These are phyloP conservation scores for Drosophila pseudotakahashii DNA, from an alignment of 2,888 invertebrate genomes.

Conservation along the genomic window DNA sequence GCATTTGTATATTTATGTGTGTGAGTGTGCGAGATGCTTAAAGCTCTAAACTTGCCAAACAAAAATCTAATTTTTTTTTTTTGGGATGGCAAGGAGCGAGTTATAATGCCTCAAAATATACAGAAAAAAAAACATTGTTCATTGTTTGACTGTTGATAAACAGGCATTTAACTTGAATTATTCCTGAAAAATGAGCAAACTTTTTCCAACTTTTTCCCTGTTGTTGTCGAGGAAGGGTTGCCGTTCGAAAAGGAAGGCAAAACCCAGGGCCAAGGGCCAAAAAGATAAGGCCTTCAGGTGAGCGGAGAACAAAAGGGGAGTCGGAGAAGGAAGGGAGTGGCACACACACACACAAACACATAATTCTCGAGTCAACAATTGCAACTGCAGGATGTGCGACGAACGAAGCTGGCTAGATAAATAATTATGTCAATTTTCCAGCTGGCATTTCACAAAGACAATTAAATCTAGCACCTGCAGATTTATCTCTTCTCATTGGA, in stretches of 20 bases:
- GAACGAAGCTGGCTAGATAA: neutral
- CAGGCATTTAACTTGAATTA: constrained; percentile 64
- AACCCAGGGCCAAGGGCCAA: neutral
- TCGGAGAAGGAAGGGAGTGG: neutral
- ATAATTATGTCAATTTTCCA: constrained; percentile 31
- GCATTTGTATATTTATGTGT: neutral
- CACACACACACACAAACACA: neutral
- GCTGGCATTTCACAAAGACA: constrained; percentile 10
- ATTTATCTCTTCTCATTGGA: neutral
- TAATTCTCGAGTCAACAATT: constrained; percentile 3
- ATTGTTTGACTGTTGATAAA: constrained; percentile 64
- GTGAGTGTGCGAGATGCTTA: constrained; percentile 8
- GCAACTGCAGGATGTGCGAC: constrained; percentile 1
- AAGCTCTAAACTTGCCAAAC: constrained; percentile 22
- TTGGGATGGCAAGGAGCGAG: constrained; percentile 1
- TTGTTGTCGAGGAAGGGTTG: neutral
- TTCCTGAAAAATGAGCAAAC: constrained; percentile 56
- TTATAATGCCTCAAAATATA: neutral
- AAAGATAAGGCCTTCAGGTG: constrained; percentile 1
- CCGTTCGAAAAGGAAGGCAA: neutral
- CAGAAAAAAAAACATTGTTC: constrained; percentile 4
- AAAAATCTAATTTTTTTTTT: constrained; percentile 8
- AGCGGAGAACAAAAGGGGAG: neutral
- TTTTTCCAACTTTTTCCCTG: constrained; percentile 21
- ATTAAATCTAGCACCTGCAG: constrained; percentile 13